phyloP scores from a whole-genome alignment of 2,113 vertebrate genomes.

The Setophaga coronata region DNA sequence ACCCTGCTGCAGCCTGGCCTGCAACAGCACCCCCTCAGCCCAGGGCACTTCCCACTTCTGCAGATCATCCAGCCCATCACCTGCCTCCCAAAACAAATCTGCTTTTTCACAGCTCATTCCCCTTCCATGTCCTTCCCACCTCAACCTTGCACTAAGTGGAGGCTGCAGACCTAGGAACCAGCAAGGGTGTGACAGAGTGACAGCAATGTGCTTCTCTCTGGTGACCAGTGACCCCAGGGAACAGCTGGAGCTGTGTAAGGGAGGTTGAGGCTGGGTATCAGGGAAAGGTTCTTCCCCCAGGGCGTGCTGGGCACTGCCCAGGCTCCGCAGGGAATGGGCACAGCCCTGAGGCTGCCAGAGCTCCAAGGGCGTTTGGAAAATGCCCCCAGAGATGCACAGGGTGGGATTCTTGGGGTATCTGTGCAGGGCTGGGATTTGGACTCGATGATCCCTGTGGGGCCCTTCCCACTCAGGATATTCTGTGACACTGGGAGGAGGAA shows the following conservation, averaged over 20 bases:
- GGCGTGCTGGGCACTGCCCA: background rate
- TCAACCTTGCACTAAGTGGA: rapidly evolving
- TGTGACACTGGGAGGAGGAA: background rate
- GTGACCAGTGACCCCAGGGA: background rate
- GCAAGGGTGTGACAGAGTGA: background rate
- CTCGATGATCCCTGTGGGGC: rapidly evolving
- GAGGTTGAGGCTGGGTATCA: rapidly evolving
- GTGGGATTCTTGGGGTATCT: background rate
- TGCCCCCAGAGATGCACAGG: rapidly evolving
- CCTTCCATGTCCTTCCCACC: background rate
- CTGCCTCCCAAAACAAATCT: background rate
- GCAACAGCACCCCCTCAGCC: background rate
- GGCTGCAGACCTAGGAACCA: background rate
- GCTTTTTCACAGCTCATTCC: background rate
- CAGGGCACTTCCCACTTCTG: background rate
- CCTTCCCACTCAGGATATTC: background rate
- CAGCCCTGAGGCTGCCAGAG: rapidly evolving
- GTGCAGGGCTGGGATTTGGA: background rate
- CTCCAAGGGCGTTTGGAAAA: rapidly evolving
- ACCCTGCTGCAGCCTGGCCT: background rate
- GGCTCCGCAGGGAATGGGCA: background rate
- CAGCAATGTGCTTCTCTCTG: rapidly evolving
- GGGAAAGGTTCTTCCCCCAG: background rate
- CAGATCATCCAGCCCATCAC: background rate
- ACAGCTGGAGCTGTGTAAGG: background rate